Conservation (phyloP, 2,888 invertebrate species). For the Brachypterus glaber region DNA sequence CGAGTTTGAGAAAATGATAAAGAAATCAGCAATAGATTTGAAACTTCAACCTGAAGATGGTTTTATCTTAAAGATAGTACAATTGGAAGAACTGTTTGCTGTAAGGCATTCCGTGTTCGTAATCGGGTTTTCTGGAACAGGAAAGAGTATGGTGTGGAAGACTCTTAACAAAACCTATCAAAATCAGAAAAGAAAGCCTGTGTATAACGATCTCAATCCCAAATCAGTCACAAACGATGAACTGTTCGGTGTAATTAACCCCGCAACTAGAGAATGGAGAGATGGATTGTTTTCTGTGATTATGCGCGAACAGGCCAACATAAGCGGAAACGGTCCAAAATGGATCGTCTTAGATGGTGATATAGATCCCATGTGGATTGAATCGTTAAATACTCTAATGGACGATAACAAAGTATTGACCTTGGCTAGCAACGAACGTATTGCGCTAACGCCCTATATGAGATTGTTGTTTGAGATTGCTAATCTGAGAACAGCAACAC, state of each 20-base stretch:
- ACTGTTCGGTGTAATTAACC: conserved; percentile 88
- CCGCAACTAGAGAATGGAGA: conserved; percentile 89
- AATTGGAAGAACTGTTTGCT: conserved; percentile 84
- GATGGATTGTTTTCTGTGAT: conserved; percentile 83
- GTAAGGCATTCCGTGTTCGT: conserved; percentile 80
- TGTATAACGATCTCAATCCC: conserved; percentile 85
- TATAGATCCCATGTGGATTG: conserved; percentile 98
- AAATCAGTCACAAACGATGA: conserved; percentile 95
- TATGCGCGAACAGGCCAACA: conserved; percentile 88
- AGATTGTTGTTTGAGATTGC: conserved; percentile 89
- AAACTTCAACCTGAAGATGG: conserved; percentile 86
- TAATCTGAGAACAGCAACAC: conserved; percentile 82
- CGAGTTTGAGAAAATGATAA: conserved; percentile 74
- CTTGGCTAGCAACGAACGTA: conserved; percentile 88
- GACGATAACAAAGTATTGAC: conserved; percentile 95
- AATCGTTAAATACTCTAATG: conserved; percentile 93
- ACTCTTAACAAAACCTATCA: conserved; percentile 74
- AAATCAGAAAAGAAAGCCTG: conserved; percentile 72
- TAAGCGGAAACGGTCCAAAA: conserved; percentile 76
- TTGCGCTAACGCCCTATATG: conserved; percentile 82
- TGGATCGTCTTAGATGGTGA: conserved; percentile 96
- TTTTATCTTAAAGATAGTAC: conserved; percentile 79
- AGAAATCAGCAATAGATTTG: conserved; percentile 68
- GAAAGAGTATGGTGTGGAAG: conserved; percentile 90
- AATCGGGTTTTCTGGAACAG: conserved; percentile 78